Base-by-base conservation (phyloP, 1,140 invertebrate genomes). In the Lordiphosa collinella region DNA sequence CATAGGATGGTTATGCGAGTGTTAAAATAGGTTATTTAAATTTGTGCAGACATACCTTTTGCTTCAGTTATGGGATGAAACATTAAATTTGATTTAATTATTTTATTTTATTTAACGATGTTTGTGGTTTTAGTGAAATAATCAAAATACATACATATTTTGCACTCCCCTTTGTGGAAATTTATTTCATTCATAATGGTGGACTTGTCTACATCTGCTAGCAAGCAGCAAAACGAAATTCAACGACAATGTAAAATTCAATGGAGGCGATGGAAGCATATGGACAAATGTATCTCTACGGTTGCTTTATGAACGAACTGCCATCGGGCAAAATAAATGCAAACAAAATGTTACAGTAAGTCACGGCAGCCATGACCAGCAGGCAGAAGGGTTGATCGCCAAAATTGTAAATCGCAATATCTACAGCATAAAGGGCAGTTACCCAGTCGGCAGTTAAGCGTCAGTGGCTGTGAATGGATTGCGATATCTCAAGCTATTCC, bases 401-500 rank as follows among this genome's bases (percentile, higher is more conserved):
- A 44, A 44, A 22, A 18, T 38, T 37, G 16, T 59, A 9, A 44
- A 12, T 31, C 41, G 41, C 41, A 11, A 43, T 11, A 41, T 22
- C 8, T 8, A 14, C 12, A 8, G 46, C 14, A 47, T 48, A 61
- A 49, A 53, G 36, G 59, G 56, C 46, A 36, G 37, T 34, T 47
- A 54, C 52, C 54, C 44, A 51, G 58, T 62, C 64, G 44, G 61
- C 62, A 55, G 50, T 51, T 56, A 43, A 59, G 51, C 41, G 60
- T 54, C 59, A 54, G 34, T 36, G 40, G 16, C 47, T 38, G 51
- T 80, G 65, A 82, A 82, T 80, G 43, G 62, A 35, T 34, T 16
- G 14, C 44, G 78, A 66, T 85, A 85, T 79, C 65, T 60, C 59
- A 75, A 86, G 64, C 75, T 75, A 86, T 80, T 86, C 54, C 47